phyloP scores from a whole-genome alignment of 2,797 vertebrate species.

The Oophaga sylvatica region DNA sequence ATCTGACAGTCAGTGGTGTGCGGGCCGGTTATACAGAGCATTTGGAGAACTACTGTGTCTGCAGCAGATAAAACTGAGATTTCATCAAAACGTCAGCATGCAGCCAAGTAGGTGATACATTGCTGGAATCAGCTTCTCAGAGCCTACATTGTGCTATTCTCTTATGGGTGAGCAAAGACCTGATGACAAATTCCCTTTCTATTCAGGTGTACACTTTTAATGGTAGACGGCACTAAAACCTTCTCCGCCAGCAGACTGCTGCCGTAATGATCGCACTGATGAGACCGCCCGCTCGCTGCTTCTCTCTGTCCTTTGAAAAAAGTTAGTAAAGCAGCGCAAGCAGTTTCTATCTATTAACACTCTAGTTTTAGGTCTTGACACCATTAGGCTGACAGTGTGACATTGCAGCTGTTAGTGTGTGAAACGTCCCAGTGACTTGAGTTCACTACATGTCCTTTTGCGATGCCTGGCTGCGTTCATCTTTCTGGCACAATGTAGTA shows the following conservation, averaged over 20 bases:
- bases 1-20: no score
- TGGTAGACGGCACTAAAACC: background rate
- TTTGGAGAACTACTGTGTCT: no score
- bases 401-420: background rate
- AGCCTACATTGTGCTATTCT: no score
- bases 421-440: background rate
- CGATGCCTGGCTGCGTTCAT: background rate
- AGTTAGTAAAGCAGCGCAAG: background rate
- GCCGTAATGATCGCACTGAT: background rate
- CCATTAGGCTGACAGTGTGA: conserved; percentile 25
- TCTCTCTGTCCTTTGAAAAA: background rate
- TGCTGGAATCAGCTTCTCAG: no score
- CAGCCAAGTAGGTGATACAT: no score
- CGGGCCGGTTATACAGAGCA: no score
- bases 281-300: background rate
- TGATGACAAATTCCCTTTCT: no score
- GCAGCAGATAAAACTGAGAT: no score
- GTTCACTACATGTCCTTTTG: background rate
- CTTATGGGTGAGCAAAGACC: no score
- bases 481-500: background rate
- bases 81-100: no score
- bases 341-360: conserved; percentile 8
- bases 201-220: background rate
- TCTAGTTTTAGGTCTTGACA: background rate
- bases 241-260: background rate